phyloP scores from a whole-genome alignment of 2,113 vertebrate genomes.

The Setophaga petechia region DNA sequence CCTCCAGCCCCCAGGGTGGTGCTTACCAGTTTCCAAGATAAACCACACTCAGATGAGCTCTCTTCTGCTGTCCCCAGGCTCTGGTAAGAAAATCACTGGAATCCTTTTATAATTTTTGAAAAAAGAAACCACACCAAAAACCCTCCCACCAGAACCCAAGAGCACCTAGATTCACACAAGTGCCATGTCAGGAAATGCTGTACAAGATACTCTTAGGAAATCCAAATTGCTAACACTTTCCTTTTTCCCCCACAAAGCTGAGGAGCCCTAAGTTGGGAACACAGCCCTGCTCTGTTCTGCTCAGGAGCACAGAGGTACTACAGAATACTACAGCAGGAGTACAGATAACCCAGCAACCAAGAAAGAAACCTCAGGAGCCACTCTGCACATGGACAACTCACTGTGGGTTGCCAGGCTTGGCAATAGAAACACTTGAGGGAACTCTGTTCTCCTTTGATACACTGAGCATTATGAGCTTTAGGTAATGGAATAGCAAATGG shows the following conservation, averaged over 20 bases:
- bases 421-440: fast-evolving
- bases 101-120: not conserved
- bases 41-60: not conserved
- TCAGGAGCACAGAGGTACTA: not conserved
- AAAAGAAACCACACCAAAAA: not conserved
- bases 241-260: not conserved
- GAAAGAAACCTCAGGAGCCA: not conserved
- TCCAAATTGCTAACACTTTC: not conserved
- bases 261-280: fast-evolving
- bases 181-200: not conserved
- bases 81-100: not conserved
- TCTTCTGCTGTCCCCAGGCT: not conserved
- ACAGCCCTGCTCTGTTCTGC: not conserved
- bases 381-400: not conserved
- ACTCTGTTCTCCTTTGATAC: not conserved
- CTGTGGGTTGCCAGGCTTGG: fast-evolving
- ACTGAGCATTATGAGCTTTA: not conserved
- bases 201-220: not conserved
- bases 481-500: not conserved
- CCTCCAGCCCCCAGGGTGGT: not conserved
- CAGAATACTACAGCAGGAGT: not conserved
- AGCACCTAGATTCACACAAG: not conserved
- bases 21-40: not conserved
- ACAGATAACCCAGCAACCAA: not conserved
- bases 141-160: not conserved